Conservation (phyloP, 2,888 invertebrate species). For the Athetis lepigone region DNA sequence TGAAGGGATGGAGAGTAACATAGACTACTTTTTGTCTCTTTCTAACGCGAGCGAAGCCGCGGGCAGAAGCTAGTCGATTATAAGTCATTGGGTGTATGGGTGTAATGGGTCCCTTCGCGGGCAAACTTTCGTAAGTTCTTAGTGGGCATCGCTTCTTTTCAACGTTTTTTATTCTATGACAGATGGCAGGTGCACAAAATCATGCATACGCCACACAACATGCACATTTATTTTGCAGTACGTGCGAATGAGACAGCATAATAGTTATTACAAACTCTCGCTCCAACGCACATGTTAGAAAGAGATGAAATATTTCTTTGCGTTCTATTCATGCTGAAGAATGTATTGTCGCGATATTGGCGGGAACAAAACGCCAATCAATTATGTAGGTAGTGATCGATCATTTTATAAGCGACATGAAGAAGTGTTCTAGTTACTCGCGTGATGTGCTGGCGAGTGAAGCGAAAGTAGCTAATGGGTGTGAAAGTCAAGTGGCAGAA, state of each 20-base stretch:
- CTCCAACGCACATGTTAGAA: slow-evolving; percentile 11
- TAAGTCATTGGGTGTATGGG: no score
- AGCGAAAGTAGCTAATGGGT: background rate
- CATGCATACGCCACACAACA: slow-evolving; percentile 20
- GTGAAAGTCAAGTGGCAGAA: background rate
- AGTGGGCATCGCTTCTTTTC: background rate
- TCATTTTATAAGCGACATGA: slow-evolving; percentile 62
- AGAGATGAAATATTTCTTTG: slow-evolving; percentile 21
- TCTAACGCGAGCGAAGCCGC: no score
- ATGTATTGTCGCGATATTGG: slow-evolving; percentile 52
- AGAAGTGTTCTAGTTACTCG: slow-evolving; percentile 29
- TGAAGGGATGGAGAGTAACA: no score
- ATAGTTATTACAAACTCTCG: background rate
- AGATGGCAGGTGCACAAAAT: slow-evolving; percentile 44
- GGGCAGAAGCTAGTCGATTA: no score
- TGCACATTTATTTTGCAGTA: slow-evolving; percentile 32
- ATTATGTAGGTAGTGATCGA: slow-evolving; percentile 68
- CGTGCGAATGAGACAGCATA: slow-evolving; percentile 16
- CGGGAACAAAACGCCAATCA: slow-evolving; percentile 67
- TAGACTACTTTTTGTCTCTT: no score
- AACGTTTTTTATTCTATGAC: slow-evolving; percentile 26
- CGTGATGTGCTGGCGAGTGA: background rate
- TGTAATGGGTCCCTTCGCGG: no score
- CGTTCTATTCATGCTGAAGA: slow-evolving; percentile 36
- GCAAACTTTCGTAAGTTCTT: no score